Evolutionary conservation across 2,888 invertebrate species (phyloP).

Genomic region (Bibio marci): DNA sequence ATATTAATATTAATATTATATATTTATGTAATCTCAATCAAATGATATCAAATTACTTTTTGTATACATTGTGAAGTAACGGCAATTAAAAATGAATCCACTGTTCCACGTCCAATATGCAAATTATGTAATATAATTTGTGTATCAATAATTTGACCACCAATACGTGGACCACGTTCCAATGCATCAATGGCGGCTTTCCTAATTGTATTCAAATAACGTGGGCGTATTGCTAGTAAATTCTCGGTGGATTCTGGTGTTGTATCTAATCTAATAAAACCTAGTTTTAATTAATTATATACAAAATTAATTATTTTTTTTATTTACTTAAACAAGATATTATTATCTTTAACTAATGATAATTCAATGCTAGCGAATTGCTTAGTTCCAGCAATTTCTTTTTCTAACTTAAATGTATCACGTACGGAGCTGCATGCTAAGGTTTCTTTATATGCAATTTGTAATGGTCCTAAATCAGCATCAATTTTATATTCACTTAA

Average conservation of each 20-base stretch:
- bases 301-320: not conserved
- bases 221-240: conserved; percentile 45
- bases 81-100: conserved; percentile 65
- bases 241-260: conserved; percentile 49
- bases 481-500: conserved; percentile 78
- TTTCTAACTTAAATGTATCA: conserved; percentile 19
- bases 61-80: conserved; percentile 66
- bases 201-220: conserved; percentile 48
- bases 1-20: not conserved
- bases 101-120: conserved; percentile 54
- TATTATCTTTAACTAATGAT: conserved; percentile 26
- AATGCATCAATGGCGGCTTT: conserved; percentile 55
- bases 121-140: conserved; percentile 61
- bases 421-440: conserved; percentile 23
- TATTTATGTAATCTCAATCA: not conserved
- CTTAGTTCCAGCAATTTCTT: conserved; percentile 26
- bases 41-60: conserved; percentile 37
- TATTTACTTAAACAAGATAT: conserved; percentile 34
- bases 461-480: conserved; percentile 75
- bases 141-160: conserved; percentile 64
- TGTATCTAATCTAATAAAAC: conserved; percentile 36
- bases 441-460: conserved; percentile 81
- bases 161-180: conserved; percentile 66
- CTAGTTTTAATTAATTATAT: not conserved
- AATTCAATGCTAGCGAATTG: conserved; percentile 24